Evolutionary conservation across 1,140 invertebrate genomes (phyloP).

Genomic region (Lordiphosa clarofinis): DNA sequence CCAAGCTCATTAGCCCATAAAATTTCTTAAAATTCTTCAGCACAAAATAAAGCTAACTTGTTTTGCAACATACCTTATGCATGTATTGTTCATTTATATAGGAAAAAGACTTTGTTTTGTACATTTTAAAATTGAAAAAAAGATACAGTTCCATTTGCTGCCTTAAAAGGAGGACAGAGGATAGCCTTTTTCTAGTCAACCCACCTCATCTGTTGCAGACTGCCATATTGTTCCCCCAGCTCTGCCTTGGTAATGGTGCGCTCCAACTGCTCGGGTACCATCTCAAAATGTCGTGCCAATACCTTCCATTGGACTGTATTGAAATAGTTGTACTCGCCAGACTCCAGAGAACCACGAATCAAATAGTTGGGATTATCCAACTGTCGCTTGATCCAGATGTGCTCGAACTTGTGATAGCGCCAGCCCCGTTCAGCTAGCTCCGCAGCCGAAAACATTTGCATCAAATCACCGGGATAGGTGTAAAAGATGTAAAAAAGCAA

Average conservation of each 20-base stretch:
- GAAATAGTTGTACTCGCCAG: constrained; percentile 62
- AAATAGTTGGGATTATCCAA: constrained; percentile 54
- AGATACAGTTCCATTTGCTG: no score
- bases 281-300: constrained; percentile 35
- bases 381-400: constrained; percentile 44
- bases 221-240: constrained; percentile 35
- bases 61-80: no score
- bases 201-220: constrained; percentile 52
- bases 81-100: no score
- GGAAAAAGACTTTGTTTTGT: no score
- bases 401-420: constrained; percentile 49
- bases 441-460: constrained; percentile 59
- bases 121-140: no score
- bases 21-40: no score
- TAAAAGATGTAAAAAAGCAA: constrained; percentile 59
- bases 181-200: not conserved
- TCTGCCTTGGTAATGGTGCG: constrained; percentile 48
- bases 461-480: constrained; percentile 50
- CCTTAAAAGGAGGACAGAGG: no score
- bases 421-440: constrained; percentile 55
- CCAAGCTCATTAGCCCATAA: no score
- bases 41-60: no score
- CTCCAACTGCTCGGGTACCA: constrained; percentile 41
- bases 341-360: constrained; percentile 25
- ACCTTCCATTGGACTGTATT: constrained; percentile 55